Base-by-base conservation (phyloP, 2,113 vertebrate species). In the Phyllostomus hastatus region DNA sequence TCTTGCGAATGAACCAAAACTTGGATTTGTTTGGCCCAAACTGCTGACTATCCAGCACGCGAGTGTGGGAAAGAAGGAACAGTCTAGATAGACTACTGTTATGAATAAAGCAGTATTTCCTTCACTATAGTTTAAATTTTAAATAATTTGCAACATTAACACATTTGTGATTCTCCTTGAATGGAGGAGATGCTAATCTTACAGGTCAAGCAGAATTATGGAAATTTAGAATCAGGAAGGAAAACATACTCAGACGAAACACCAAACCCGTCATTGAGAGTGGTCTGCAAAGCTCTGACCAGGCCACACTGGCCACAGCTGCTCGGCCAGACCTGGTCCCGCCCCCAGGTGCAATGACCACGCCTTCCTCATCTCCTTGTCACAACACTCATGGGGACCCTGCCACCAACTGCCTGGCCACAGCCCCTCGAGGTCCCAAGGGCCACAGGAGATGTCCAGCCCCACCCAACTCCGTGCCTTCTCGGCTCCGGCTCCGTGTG, bases 1-100 rank as follows among this genome's bases (percentile, higher is more conserved):
- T n/a, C 76, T 80, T 26, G 64, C 26, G 28, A 78, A 3, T 2
- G 2, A 2, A 22, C 22, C 4, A 12, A 38, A 7, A 15, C 28
- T 2, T 59, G 31, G 16, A 10, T 86, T 17, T 43, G 6, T 7
- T 64, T 43, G 9, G 2, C 5, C 43, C 41, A 28, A 7, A 20
- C 35, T 43, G 16, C 24, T 26, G 14, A 31, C 9, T 0, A 14
- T 35, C 69, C 1, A 1, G 1, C 8, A 2, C 43, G 48, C 57
- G 16, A 31, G 87, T 24, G 38, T 11, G 12, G 26, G 6, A 15
- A n/a, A 31, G 20, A 52, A 75, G 5, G 84, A 10, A 14, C 11
- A 64, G 59, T 11, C 24, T 66, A 24, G 35, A 61, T 6, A 26
- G n/a, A 16, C 35, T 28, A 8, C 26, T 1, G 15, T 43, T 28